Percentiles rank a stretch among this genome's conserved stretches.
phyloP scores from a whole-genome alignment of 2,888 invertebrate genomes.

The Hofmannophila pseudospretella region DNA sequence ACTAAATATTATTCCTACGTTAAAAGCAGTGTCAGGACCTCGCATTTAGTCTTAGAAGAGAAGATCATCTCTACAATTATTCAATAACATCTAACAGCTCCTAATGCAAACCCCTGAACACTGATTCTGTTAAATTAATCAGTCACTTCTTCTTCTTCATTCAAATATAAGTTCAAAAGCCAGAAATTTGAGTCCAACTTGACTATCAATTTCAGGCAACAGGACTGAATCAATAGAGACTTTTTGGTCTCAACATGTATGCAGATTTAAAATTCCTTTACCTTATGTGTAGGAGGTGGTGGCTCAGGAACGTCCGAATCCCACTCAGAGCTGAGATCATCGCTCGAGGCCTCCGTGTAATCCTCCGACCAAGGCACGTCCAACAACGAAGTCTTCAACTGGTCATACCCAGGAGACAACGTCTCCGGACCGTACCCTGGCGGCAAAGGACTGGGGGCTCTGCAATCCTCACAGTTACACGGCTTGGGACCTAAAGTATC shows the following conservation, averaged over 20 bases:
- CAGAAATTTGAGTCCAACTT: too few species aligned
- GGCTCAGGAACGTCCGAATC: slow-evolving; percentile 87
- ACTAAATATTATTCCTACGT: too few species aligned
- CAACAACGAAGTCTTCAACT: slow-evolving; percentile 86
- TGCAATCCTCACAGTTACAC: slow-evolving; percentile 67
- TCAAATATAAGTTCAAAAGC: too few species aligned
- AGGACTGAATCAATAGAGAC: too few species aligned
- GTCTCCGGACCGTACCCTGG: slow-evolving; percentile 66
- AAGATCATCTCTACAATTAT: too few species aligned
- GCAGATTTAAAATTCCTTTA: slow-evolving; percentile 19
- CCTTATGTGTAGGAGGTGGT: slow-evolving; percentile 60
- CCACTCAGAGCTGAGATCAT: slow-evolving; percentile 95
- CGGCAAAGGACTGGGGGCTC: slow-evolving; percentile 73
- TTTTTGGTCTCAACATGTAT: too few species aligned
- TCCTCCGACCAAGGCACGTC: slow-evolving; percentile 87
- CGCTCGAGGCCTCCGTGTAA: slow-evolving; percentile 93
- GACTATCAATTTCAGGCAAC: too few species aligned
- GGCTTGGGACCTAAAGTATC: slow-evolving; percentile 56
- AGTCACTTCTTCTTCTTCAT: too few species aligned
- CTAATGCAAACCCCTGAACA: too few species aligned
- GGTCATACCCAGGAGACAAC: slow-evolving; percentile 84
- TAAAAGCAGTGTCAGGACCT: too few species aligned
- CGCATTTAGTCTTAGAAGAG: too few species aligned
- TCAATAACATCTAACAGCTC: background rate
- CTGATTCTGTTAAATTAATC: too few species aligned